A percentile compares a stretch with the other conserved stretches of the same genome.
phyloP scores from a whole-genome alignment of 2,888 invertebrate genomes.

The Fabriciana adippe region DNA sequence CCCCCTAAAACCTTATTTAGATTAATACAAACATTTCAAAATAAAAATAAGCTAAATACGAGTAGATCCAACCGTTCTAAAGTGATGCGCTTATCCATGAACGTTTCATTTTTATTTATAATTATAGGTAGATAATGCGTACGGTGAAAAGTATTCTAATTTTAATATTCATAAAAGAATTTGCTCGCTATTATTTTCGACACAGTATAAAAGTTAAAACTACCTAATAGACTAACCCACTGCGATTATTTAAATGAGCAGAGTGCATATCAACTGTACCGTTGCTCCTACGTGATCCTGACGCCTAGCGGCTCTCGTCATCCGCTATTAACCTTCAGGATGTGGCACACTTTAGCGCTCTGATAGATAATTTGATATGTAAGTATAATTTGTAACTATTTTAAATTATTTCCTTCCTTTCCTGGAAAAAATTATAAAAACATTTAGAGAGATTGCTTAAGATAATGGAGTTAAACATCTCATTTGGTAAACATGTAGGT shows the following conservation, averaged over 20 bases:
- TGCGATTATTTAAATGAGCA: constrained; percentile 72
- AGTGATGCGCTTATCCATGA: no score
- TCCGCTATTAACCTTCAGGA: constrained; percentile 68
- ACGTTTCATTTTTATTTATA: no score
- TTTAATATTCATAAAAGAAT: neutral
- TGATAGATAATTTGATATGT: constrained; percentile 30
- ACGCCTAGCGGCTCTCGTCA: constrained; percentile 62
- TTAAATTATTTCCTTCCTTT: neutral
- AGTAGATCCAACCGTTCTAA: no score
- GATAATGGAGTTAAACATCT: constrained; percentile 6
- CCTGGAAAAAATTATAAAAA: neutral
- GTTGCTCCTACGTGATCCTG: constrained; percentile 74
- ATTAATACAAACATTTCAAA: no score
- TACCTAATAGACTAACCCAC: constrained; percentile 42
- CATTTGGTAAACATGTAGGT: constrained; percentile 19
- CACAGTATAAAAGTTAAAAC: constrained; percentile 4
- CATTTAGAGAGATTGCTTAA: neutral
- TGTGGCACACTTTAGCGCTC: constrained; percentile 63
- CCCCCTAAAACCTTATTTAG: no score
- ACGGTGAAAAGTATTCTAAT: neutral
- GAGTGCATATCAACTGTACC: constrained; percentile 60
- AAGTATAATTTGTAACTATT: neutral
- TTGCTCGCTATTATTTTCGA: neutral
- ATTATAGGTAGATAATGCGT: no score
- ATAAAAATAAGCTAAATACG: no score